Evolutionary conservation across 2,113 vertebrate genomes (phyloP).

Genomic region (Periophthalmus modestus): DNA sequence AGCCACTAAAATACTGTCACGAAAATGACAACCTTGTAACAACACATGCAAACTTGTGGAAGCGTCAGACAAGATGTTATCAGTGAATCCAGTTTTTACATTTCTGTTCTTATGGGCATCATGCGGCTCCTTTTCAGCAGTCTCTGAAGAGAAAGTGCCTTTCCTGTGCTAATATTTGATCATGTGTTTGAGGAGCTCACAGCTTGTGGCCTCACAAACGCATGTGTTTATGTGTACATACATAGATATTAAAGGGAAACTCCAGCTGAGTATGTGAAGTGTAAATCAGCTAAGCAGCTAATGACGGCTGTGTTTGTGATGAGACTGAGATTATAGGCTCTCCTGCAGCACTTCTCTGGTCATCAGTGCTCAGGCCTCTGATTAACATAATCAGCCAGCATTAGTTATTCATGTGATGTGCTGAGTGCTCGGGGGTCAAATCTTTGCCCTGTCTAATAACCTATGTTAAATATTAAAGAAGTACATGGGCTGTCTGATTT

Average conservation of each 20-base stretch:
- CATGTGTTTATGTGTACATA: conserved; percentile 68
- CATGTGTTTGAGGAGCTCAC: conserved; percentile 67
- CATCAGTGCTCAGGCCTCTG: conserved; percentile 70
- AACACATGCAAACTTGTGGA: not conserved
- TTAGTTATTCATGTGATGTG: conserved; percentile 83
- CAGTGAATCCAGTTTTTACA: not conserved
- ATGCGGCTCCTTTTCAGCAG: conserved; percentile 33
- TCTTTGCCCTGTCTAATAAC: conserved; percentile 82
- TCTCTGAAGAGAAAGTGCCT: conserved; percentile 46
- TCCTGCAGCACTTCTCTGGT: conserved; percentile 72
- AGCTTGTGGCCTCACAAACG: conserved; percentile 63
- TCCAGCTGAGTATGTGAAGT: conserved; percentile 69
- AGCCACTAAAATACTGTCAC: not conserved
- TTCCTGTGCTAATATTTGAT: conserved; percentile 74
- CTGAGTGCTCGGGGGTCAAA: conserved; percentile 77
- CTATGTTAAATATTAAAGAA: conserved; percentile 84
- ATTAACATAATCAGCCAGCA: conserved; percentile 82
- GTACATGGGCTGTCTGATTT: conserved; percentile 78
- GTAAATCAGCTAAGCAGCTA: conserved; percentile 68
- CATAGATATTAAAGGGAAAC: conserved; percentile 67
- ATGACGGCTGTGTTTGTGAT: conserved; percentile 73
- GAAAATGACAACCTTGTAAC: not conserved
- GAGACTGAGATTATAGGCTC: conserved; percentile 70
- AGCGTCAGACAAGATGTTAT: not conserved
- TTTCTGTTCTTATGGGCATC: conserved; percentile 31